Base-by-base conservation (phyloP, 2,888 invertebrate species). In the Adelphocoris suturalis region DNA sequence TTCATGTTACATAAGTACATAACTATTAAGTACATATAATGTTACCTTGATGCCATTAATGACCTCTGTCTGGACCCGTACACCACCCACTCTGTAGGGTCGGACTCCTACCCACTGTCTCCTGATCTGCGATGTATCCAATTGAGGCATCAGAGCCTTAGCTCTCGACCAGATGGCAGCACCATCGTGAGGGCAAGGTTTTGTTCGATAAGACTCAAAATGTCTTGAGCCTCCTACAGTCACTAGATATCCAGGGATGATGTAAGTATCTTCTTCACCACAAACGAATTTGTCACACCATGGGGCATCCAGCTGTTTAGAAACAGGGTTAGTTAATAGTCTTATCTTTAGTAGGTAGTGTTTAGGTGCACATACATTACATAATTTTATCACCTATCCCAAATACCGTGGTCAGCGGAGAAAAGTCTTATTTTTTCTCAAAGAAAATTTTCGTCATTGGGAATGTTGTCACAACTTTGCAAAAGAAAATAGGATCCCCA, bases 221-320 rank as follows among this genome's bases (percentile, higher is more conserved):
- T 97, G 96, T 88, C 98, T 94, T 80, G 96, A 96, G 0, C 98
- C 98, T 0, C 99, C 99, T 52, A 99, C 93, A 0, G 97, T 97
- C 0, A 97, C 96, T 0, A 94, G 93, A 47, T 96, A 95, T 0
- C 96, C 96, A 7, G 98, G 98, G 90, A 98, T 95, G 1, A 98
- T 95, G 93, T 98, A 98, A 0, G 97, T 96, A 92, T 97, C 97
- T 90, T 96, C 95, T 92, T 98, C 98, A 0, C 96, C 97, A 92
- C 97, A 98, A 93, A 97, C 97, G 88, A 97, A 98, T 12, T 96
- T 96, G 93, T 97, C 98, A 80, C 98, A 94, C 98, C 98, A 98
- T 0, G 98, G 98, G 0, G 98, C 98, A 89, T 95, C 95, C 0
- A 96, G 95, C 95, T 96, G 91, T 52, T 3, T 11, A 11, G 11